phyloP scores from a whole-genome alignment of 2,888 invertebrate species.

The Creontiades dilutus region DNA sequence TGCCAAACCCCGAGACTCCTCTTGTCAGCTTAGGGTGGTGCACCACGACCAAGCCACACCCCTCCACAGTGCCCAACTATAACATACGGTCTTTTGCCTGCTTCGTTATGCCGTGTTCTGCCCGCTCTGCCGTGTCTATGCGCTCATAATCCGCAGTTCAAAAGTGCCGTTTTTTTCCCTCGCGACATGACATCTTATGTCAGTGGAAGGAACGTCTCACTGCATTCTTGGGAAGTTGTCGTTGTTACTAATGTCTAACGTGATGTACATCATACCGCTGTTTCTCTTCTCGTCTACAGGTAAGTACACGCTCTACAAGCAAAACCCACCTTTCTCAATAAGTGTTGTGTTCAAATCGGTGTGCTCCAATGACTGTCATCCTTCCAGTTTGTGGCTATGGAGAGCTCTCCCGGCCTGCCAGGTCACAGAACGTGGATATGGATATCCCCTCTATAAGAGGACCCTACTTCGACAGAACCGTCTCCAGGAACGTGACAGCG shows the following conservation, averaged over 20 bases:
- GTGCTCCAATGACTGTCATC: constrained; percentile 62
- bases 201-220: constrained; percentile 39
- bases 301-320: constrained; percentile 36
- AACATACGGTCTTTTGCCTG: constrained; percentile 60
- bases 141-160: constrained; percentile 24
- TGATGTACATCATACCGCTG: constrained; percentile 66
- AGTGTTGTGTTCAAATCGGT: constrained; percentile 49
- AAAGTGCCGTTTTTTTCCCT: background rate
- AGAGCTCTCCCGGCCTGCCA: constrained; percentile 55
- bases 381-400: constrained; percentile 68
- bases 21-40: constrained; percentile 48
- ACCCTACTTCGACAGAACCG: constrained; percentile 86
- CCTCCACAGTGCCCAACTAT: constrained; percentile 44
- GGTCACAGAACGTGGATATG: constrained; percentile 66
- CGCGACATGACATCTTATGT: constrained; percentile 46
- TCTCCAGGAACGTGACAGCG: constrained; percentile 88
- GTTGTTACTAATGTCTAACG: constrained; percentile 60
- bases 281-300: constrained; percentile 69
- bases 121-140: background rate
- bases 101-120: constrained; percentile 43
- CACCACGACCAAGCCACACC: constrained; percentile 62
- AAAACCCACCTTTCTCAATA: constrained; percentile 6
- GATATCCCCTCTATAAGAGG: constrained; percentile 79
- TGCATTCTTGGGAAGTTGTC: constrained; percentile 41
- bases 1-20: background rate